phyloP scores from a whole-genome alignment of 2,888 invertebrate genomes.

The Pandemis cinnamomeana region DNA sequence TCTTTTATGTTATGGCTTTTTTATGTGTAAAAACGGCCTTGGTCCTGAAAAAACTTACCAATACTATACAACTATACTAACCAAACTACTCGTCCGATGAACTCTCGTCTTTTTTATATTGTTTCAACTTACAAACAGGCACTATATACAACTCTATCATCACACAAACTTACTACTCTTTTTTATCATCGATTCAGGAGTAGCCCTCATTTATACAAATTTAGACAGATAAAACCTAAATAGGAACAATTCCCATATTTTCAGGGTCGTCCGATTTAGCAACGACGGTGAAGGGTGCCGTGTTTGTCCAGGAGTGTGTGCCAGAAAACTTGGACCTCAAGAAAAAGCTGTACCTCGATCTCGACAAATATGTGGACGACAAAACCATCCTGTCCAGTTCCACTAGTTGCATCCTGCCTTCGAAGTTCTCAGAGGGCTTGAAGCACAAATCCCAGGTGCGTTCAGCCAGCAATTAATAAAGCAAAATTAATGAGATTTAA shows the following conservation, averaged over 20 bases:
- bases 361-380: slow-evolving; percentile 91
- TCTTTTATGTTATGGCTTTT: too few relatives aligned
- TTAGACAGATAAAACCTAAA: not conserved
- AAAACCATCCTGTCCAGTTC: slow-evolving; percentile 95
- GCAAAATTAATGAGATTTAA: too few relatives aligned
- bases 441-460: slow-evolving; percentile 87
- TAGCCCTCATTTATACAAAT: not conserved
- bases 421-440: slow-evolving; percentile 92
- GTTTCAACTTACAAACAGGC: too few relatives aligned
- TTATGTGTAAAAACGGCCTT: too few relatives aligned
- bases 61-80: too few relatives aligned
- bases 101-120: too few relatives aligned
- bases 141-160: too few relatives aligned
- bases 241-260: slow-evolving; percentile 45
- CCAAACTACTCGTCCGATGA: too few relatives aligned
- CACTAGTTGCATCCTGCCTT: slow-evolving; percentile 96
- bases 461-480: too few relatives aligned
- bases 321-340: slow-evolving; percentile 95
- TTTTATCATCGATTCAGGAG: not conserved
- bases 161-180: too few relatives aligned
- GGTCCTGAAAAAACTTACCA: too few relatives aligned
- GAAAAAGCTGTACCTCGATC: slow-evolving; percentile 89
- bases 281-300: slow-evolving; percentile 89
- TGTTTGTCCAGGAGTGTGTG: slow-evolving; percentile 96
- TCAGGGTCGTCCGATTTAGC: slow-evolving; percentile 87